Evolutionary conservation across 1,140 invertebrate species (phyloP).

Genomic region (Sitophilus oryzae): DNA sequence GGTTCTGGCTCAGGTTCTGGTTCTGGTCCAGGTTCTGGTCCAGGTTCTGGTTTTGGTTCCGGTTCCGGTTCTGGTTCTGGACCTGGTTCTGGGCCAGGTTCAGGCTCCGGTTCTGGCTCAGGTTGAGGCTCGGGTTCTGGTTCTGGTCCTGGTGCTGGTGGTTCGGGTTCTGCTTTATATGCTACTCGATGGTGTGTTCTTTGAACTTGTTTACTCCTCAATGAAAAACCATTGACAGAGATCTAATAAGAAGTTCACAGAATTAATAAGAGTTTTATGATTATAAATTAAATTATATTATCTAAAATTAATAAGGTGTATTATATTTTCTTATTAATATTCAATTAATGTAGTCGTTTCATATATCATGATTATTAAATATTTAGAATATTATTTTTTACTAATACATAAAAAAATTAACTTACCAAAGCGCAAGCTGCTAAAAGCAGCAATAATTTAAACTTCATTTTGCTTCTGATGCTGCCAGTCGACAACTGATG

Average conservation of each 20-base stretch:
- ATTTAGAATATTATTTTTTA: no score
- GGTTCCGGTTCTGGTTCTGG: no score
- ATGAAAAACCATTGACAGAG: not conserved
- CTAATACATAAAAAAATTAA: not conserved
- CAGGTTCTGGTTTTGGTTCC: slow-evolving; percentile 3
- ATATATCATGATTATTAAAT: no score
- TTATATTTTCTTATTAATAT: no score
- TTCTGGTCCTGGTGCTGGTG: not conserved
- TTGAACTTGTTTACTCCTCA: not conserved
- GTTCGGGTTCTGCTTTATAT: not conserved
- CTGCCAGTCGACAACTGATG: not conserved
- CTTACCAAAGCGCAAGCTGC: not conserved
- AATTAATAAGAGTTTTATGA: no score
- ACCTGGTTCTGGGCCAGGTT: not conserved
- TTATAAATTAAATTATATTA: no score
- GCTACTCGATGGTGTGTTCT: not conserved
- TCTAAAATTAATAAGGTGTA: no score
- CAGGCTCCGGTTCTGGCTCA: not conserved
- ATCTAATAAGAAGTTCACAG: not conserved
- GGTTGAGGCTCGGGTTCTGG: not conserved
- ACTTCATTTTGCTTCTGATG: not conserved
- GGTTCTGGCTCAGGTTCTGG: no score
- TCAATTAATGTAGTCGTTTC: no score
- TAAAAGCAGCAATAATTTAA: not conserved
- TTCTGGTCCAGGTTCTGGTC: no score